Conservation (phyloP, 2,113 vertebrate species). For the western clawed frog (Xenopus tropicalis) region DNA sequence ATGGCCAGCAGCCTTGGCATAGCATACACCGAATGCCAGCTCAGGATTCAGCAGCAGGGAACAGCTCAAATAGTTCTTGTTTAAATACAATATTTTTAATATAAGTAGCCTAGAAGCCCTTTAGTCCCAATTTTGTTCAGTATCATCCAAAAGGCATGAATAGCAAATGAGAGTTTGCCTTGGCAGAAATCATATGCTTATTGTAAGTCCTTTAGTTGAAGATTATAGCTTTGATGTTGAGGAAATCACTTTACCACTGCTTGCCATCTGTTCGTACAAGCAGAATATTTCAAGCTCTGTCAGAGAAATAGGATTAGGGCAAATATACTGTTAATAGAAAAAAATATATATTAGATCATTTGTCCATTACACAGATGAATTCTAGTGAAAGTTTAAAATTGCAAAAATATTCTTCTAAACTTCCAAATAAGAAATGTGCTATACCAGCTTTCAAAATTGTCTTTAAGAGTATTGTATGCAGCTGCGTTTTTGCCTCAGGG, state of each 20-base stretch:
- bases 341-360: neutral
- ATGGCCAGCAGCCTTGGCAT: neutral
- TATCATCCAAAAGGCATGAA: slow-evolving; percentile 18
- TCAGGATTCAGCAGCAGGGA: neutral
- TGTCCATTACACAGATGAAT: neutral
- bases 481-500: no score
- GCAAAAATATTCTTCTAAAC: no score
- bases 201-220: slow-evolving; percentile 24
- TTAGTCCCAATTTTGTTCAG: slow-evolving; percentile 25
- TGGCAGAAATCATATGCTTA: slow-evolving; percentile 12
- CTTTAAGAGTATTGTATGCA: no score
- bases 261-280: slow-evolving; percentile 3
- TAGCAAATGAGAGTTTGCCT: slow-evolving; percentile 7
- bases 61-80: slow-evolving; percentile 4
- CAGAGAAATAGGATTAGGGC: neutral
- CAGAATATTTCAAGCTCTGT: neutral
- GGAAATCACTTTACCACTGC: slow-evolving; percentile 9
- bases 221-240: slow-evolving; percentile 12
- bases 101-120: neutral
- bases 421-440: no score
- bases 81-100: neutral
- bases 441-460: no score
- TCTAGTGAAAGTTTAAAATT: neutral
- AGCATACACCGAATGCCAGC: neutral
- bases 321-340: neutral